Evolutionary conservation across 2,797 vertebrate species (phyloP), one percentile per base, ranked within the genome.

Genomic region (Coregonus suidteri): DNA sequence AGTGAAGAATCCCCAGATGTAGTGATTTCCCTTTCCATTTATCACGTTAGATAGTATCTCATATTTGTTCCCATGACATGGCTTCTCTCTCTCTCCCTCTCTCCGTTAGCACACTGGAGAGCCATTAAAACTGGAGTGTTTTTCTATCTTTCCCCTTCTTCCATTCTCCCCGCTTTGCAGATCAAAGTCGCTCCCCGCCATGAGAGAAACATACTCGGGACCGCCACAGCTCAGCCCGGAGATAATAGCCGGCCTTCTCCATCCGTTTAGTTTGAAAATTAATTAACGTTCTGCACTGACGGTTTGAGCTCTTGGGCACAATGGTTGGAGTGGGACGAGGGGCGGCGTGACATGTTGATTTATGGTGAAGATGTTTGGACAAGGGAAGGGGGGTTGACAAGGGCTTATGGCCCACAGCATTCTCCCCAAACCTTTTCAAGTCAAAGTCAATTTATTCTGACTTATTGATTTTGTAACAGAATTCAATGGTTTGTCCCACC

Each of bases 241-340:
- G 85, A 90, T 90, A 91, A 91, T 86, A 75, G 82, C 41, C 77
- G 71, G 79, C 62, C 79, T 78, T 77, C 81, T 84, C 86, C 85
- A 80, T 77, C 83, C 83, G 86, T 91, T 91, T 90, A 89, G 80
- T 80, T 87, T 82, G 80, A 82, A 91, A 92, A 89, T 86, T 87
- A 90, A 93, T 93, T 90, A 89, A 85, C 88, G 76, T 81, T 87
- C 79, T 79, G 88, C 80, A 82, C 89, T 89, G 86, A 84, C 78
- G 77, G 86, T 90, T 87, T 82, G 80, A 75, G 78, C 85, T 86
- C 79, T 54, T 1, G 77, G 80, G 86, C 77, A 83, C 77, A 82
- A 69, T 6, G 77, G 66, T 64, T 56, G 73, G 77, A 52, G 54
- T 65, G 68, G 65, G 62, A 62, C 51, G 18, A 62, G 62, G 41